Evolutionary conservation across 2,797 vertebrate genomes (phyloP).

Genomic region (Pristis pectinata): DNA sequence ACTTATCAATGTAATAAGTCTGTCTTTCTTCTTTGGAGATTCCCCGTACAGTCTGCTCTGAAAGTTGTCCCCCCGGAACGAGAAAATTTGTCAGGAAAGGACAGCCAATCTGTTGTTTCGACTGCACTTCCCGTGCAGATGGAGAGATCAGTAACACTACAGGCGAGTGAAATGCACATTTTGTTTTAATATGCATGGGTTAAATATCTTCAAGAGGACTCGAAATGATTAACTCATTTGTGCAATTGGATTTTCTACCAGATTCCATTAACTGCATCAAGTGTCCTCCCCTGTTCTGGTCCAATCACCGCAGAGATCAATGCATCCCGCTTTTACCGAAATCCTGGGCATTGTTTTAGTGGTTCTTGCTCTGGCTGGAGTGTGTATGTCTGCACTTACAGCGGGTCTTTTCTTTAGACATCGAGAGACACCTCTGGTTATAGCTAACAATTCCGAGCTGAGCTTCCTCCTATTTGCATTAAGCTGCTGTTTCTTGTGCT

Average conservation of each 20-base stretch:
- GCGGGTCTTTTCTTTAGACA: background rate
- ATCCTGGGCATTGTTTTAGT: background rate
- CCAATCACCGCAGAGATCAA: background rate
- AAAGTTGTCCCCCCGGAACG: background rate
- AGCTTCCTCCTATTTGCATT: background rate
- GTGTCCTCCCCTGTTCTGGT: background rate
- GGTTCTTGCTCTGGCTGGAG: background rate
- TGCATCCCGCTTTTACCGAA: background rate
- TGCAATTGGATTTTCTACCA: background rate
- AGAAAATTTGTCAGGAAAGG: background rate
- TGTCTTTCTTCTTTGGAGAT: background rate
- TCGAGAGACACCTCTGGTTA: background rate
- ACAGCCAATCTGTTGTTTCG: background rate
- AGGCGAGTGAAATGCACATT: background rate
- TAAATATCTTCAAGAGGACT: background rate
- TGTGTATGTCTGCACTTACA: background rate
- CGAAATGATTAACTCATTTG: background rate
- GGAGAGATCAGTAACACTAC: constrained; percentile 8
- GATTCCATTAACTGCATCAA: background rate
- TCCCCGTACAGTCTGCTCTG: background rate
- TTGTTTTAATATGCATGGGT: too few relatives aligned
- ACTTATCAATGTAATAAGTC: background rate
- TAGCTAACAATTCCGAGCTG: background rate
- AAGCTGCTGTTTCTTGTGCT: background rate
- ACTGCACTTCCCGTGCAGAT: background rate